These are phyloP conservation scores for Trachymyrmex cornetzi DNA, from an alignment of 1,140 invertebrate species.

Conservation along the genomic window DNA sequence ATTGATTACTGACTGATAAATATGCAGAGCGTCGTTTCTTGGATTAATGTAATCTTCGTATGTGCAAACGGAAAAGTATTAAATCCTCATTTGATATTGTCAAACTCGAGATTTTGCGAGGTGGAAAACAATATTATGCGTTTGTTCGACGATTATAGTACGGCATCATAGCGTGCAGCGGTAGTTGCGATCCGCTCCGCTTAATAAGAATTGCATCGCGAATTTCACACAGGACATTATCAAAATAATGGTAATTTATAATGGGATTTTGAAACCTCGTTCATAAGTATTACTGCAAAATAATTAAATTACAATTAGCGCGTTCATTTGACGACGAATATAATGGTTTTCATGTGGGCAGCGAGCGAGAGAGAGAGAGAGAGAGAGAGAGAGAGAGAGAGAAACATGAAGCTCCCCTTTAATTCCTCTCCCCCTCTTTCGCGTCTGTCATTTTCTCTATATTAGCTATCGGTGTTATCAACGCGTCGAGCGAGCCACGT, in stretches of 20 bases:
- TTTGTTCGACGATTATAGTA: not conserved
- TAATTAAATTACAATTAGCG: slow-evolving; percentile 62
- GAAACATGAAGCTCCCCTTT: not conserved
- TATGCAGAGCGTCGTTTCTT: slow-evolving; percentile 55
- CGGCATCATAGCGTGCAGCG: not conserved
- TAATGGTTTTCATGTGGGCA: slow-evolving; percentile 11
- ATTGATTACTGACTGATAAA: slow-evolving; percentile 45
- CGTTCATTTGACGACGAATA: slow-evolving; percentile 41
- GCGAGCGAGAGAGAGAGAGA: not conserved
- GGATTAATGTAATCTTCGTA: slow-evolving; percentile 54
- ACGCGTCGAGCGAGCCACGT: not conserved
- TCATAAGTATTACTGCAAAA: slow-evolving; percentile 39
- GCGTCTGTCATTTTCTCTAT: slow-evolving; percentile 15
- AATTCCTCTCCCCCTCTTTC: not conserved
- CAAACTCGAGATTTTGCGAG: slow-evolving; percentile 18
- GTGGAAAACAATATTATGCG: slow-evolving; percentile 13
- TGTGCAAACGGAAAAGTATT: slow-evolving; percentile 46
- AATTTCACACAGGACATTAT: slow-evolving; percentile 25
- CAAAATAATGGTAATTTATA: slow-evolving; percentile 45
- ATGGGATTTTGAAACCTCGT: slow-evolving; percentile 53
- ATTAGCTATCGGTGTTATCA: slow-evolving; percentile 43
- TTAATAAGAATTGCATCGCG: slow-evolving; percentile 22
- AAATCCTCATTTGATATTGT: slow-evolving; percentile 31
- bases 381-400: not conserved
- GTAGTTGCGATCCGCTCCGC: not conserved